phyloP scores from a whole-genome alignment of 1,140 invertebrate species.

The Pseudachorutes palmiensis region DNA sequence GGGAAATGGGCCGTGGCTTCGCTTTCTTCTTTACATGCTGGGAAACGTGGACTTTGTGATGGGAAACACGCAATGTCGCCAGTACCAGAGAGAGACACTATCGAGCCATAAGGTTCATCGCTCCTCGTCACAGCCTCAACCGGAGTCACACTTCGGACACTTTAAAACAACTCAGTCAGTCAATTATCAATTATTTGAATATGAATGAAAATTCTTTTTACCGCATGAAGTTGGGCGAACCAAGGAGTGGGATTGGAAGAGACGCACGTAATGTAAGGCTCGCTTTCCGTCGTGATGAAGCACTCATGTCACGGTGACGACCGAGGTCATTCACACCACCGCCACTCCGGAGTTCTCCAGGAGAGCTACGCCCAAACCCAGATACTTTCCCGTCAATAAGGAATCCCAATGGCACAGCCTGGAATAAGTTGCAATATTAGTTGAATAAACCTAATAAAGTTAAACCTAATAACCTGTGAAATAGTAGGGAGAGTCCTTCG shows the following conservation, averaged over 20 bases:
- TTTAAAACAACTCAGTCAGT: not conserved
- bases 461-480: slow-evolving; percentile 33
- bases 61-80: slow-evolving; percentile 38
- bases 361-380: slow-evolving; percentile 14
- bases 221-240: slow-evolving; percentile 31
- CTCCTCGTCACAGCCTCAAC: slow-evolving; percentile 21
- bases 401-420: slow-evolving; percentile 37
- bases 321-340: not conserved
- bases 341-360: not conserved
- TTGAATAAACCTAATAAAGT: not conserved
- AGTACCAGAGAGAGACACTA: slow-evolving; percentile 34
- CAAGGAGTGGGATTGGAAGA: slow-evolving; percentile 33
- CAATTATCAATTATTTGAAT: slow-evolving; percentile 1
- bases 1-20: not conserved
- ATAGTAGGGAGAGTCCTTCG: slow-evolving; percentile 32
- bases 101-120: slow-evolving; percentile 38
- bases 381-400: slow-evolving; percentile 30
- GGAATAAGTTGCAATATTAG: not conserved
- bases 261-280: slow-evolving; percentile 31
- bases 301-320: not conserved
- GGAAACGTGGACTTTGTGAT: slow-evolving; percentile 1
- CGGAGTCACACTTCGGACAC: not conserved
- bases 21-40: not conserved
- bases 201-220: no score
- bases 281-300: slow-evolving; percentile 16